A percentile compares a stretch with the other conserved stretches of the same genome.
phyloP scores from a whole-genome alignment of 2,888 invertebrate species.

The Melanotus villosus region DNA sequence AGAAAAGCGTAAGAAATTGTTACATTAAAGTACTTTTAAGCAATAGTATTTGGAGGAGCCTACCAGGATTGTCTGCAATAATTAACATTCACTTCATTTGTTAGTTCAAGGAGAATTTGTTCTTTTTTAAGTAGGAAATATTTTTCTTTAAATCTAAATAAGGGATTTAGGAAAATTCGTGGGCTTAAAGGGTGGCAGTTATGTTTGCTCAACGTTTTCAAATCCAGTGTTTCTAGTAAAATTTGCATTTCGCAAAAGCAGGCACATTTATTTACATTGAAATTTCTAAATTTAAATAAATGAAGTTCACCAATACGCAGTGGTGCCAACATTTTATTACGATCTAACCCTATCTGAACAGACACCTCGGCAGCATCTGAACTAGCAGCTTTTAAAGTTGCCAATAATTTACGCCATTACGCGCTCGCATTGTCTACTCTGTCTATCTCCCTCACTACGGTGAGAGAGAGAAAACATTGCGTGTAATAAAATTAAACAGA shows the following conservation, averaged over 20 bases:
- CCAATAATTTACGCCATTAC: constrained; percentile 39
- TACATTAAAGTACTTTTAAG: too few relatives aligned
- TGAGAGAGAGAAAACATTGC: constrained; percentile 54
- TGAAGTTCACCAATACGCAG: constrained; percentile 59
- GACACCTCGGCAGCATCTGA: constrained; percentile 62
- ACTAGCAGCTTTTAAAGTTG: constrained; percentile 50
- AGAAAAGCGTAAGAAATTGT: too few relatives aligned
- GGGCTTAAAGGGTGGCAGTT: constrained; percentile 4
- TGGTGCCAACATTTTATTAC: constrained; percentile 63
- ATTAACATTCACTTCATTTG: too few relatives aligned
- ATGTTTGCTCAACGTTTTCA: constrained; percentile 37
- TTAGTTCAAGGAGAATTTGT: too few relatives aligned
- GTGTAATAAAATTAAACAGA: constrained; percentile 46
- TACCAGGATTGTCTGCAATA: too few relatives aligned
- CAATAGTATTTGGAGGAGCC: too few relatives aligned
- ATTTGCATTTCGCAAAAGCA: constrained; percentile 47
- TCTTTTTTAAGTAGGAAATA: too few relatives aligned
- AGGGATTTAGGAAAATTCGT: not conserved
- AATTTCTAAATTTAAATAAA: constrained; percentile 64
- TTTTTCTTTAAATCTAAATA: constrained; percentile 3
- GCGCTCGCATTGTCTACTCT: constrained; percentile 35
- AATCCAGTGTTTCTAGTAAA: constrained; percentile 37
- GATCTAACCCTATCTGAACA: constrained; percentile 61
- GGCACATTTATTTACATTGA: constrained; percentile 63
- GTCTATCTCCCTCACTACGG: constrained; percentile 33